Conservation (phyloP, 1,140 invertebrate species). For the Cydia fagiglandana region DNA sequence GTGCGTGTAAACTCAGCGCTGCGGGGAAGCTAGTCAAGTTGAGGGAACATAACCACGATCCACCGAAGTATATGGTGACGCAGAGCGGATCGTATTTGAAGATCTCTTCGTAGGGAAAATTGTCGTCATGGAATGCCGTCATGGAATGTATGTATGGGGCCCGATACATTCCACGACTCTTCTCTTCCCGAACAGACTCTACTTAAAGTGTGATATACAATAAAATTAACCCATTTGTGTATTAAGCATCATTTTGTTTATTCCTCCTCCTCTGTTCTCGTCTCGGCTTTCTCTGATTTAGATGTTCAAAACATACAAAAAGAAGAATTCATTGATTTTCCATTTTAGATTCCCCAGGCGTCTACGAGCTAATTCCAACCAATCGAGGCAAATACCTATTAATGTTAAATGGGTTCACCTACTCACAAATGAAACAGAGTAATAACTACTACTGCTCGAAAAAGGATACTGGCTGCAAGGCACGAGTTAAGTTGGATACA, state of each 20-base stretch:
- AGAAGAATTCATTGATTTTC: background rate
- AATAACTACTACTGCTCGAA: constrained; percentile 42
- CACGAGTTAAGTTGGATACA: constrained; percentile 36
- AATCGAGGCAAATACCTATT: constrained; percentile 36
- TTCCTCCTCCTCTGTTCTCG: too few species aligned
- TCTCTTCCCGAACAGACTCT: too few species aligned
- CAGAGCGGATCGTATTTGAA: constrained; percentile 8
- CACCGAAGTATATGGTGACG: constrained; percentile 5
- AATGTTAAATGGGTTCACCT: constrained; percentile 38
- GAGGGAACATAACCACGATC: constrained; percentile 9
- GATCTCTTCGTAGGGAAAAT: constrained; percentile 1
- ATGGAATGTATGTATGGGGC: too few species aligned
- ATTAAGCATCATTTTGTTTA: background rate
- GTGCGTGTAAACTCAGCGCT: constrained; percentile 44
- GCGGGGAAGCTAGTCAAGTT: constrained; percentile 42
- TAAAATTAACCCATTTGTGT: background rate
- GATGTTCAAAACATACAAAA: background rate
- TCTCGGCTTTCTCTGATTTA: too few species aligned
- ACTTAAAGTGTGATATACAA: background rate
- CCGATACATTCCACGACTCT: too few species aligned
- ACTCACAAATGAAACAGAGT: constrained; percentile 33
- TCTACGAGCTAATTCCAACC: constrained; percentile 36
- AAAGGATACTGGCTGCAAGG: constrained; percentile 43
- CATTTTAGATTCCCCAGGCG: constrained; percentile 11
- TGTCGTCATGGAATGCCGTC: too few species aligned